Evolutionary conservation across 1,140 invertebrate species (phyloP), one percentile per base, ranked within the genome.

Genomic region (Augochlora pura): DNA sequence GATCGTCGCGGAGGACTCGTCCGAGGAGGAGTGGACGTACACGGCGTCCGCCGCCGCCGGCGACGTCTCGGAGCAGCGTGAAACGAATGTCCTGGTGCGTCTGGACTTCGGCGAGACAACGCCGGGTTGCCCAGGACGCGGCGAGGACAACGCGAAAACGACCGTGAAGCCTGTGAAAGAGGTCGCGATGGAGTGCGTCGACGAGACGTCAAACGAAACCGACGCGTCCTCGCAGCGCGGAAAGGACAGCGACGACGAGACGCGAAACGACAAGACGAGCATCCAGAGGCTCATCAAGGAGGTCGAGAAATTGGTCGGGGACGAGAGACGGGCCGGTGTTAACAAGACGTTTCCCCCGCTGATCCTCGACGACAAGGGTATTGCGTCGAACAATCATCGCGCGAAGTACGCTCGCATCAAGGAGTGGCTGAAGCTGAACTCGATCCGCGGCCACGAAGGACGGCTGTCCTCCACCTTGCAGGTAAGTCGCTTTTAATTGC

Each of bases 21-120:
- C 95, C 3, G 95, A 96, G 90, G 95, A 96, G 81, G 95, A 96
- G 91, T 96, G 95, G 95, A 96, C 95, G 2, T 96, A 95, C 87
- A 95, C 94, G 14, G 92, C 92, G 54, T 92, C 93, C 21, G 91
- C 18, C 3, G 21, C 92, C 32, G 66, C 70, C 32, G 90, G 89
- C 63, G 82, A 86, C 68, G 65, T 73, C 23, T 71, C 65, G 27
- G 80, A 87, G 65, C 79, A 90, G 39, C 71, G 84, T 39, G 90
- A 88, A 42, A 85, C 86, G n/a, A 85, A 89, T 68, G 87, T 88
- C 74, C 84, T 83, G 66, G 88, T 92, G 54, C 87, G 88, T 32
- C 66, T 90, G 32, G 86, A 91, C 70, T 91, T 91, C 62, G 86
- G 86, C 59, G 90, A 91, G 73, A 77, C 75, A n/a, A 77, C 75